These are phyloP conservation scores for Drosophila subobscura DNA, from an alignment of 1,140 invertebrate genomes.

Conservation along the genomic window DNA sequence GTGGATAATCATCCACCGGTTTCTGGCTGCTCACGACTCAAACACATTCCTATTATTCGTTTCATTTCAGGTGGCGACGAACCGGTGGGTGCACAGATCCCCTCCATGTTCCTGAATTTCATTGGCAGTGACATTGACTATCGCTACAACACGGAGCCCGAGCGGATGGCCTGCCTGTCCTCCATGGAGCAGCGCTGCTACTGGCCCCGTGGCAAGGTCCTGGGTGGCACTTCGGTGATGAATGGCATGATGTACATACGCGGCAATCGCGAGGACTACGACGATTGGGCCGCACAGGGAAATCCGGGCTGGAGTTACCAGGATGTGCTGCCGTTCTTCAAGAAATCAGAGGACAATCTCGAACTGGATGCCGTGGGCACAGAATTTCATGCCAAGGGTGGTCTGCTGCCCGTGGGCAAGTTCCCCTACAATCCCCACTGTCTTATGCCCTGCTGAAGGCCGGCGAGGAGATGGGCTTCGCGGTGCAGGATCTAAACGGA, in stretches of 20 bases:
- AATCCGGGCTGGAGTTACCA: conserved; percentile 95
- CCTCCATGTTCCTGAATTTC: conserved; percentile 93
- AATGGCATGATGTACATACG: conserved; percentile 99
- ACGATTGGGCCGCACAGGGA: conserved; percentile 94
- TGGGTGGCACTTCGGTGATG: conserved; percentile 96
- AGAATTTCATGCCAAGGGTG: conserved; percentile 91
- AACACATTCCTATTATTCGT: conserved; percentile 6
- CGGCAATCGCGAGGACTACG: conserved; percentile 95
- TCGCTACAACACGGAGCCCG: conserved; percentile 93
- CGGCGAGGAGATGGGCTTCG: conserved; percentile 92
- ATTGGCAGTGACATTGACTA: conserved; percentile 93
- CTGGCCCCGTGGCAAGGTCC: conserved; percentile 93
- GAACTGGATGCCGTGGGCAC: conserved; percentile 90
- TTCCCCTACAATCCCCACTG: conserved; percentile 94
- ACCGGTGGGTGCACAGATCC: conserved; percentile 92
- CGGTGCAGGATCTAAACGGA: conserved; percentile 93
- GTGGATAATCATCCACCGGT: background rate
- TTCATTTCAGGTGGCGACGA: conserved; percentile 87
- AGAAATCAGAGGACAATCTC: conserved; percentile 93
- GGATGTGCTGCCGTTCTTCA: conserved; percentile 94
- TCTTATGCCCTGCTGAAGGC: conserved; percentile 93
- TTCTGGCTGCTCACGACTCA: conserved; percentile 28
- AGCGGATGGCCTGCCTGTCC: conserved; percentile 91
- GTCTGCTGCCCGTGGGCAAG: conserved; percentile 90
- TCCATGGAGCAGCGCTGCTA: conserved; percentile 90